These are phyloP conservation scores for Ascaphus truei DNA, from an alignment of 2,113 vertebrate species.

Conservation along the genomic window DNA sequence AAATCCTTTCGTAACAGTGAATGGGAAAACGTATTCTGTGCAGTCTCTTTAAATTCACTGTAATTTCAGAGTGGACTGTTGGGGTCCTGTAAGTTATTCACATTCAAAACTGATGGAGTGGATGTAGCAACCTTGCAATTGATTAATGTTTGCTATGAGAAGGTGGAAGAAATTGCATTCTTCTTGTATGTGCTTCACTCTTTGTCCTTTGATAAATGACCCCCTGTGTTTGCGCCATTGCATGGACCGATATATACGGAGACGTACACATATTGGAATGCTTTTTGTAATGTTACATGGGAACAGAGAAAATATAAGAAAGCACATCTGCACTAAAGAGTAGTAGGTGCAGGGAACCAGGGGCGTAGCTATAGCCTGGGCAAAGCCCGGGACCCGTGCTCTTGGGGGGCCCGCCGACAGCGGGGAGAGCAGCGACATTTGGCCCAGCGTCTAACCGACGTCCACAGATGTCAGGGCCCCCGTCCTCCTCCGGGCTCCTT, in stretches of 20 bases:
- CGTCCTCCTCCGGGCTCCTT: no score
- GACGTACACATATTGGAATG: conserved; percentile 8
- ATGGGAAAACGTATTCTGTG: no score
- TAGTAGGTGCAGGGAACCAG: no score
- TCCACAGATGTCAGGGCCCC: no score
- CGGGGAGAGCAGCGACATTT: no score
- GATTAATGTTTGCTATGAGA: conserved; percentile 32
- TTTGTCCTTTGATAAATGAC: conserved; percentile 2
- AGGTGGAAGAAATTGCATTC: conserved; percentile 3
- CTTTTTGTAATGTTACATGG: background rate
- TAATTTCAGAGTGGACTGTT: background rate
- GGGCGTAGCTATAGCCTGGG: no score
- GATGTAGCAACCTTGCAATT: background rate
- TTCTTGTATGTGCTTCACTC: background rate
- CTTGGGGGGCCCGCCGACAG: no score
- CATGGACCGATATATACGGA: no score
- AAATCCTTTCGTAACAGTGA: no score
- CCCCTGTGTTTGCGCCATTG: background rate
- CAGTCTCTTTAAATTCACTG: background rate
- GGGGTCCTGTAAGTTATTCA: background rate
- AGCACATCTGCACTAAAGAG: no score
- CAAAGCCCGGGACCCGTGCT: no score
- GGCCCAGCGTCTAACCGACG: no score
- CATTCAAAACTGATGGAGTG: background rate
- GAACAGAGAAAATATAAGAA: background rate